These are phyloP conservation scores for Origma solitaria DNA, from an alignment of 2,113 vertebrate species.

Conservation along the genomic window DNA sequence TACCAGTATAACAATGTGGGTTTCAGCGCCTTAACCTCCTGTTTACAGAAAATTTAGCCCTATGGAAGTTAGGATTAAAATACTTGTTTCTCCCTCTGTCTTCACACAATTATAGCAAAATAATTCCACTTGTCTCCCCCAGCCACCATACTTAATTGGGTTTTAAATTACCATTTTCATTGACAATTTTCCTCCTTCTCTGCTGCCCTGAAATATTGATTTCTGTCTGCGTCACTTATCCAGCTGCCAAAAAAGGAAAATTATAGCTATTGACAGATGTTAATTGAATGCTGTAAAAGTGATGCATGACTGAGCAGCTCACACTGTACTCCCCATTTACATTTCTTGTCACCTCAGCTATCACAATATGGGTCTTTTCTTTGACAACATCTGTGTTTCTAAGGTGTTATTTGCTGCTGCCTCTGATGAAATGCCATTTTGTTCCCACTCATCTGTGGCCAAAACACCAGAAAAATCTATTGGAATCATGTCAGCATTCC, in stretches of 20 bases:
- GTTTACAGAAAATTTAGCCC: background rate
- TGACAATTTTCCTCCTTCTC: background rate
- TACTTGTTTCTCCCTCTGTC: background rate
- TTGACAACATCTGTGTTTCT: constrained; percentile 6
- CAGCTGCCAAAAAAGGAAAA: constrained; percentile 43
- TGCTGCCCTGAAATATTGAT: constrained; percentile 1
- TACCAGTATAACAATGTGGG: background rate
- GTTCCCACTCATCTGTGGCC: background rate
- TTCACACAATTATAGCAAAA: background rate
- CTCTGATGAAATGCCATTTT: background rate
- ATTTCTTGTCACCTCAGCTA: background rate
- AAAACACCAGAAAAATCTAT: background rate
- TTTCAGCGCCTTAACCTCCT: background rate
- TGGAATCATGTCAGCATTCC: background rate
- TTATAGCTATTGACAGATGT: constrained; percentile 44
- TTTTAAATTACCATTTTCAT: constrained; percentile 23
- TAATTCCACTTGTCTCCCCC: background rate
- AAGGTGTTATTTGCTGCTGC: constrained; percentile 2
- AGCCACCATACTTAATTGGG: background rate
- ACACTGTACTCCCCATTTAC: background rate
- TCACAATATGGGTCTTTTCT: background rate
- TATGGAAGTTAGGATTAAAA: background rate
- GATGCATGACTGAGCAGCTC: background rate
- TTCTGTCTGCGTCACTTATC: background rate
- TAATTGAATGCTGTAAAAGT: constrained; percentile 16